Conservation (phyloP, 37 sponge, comb jelly and placozoan species). For the Corticium candelabrum region DNA sequence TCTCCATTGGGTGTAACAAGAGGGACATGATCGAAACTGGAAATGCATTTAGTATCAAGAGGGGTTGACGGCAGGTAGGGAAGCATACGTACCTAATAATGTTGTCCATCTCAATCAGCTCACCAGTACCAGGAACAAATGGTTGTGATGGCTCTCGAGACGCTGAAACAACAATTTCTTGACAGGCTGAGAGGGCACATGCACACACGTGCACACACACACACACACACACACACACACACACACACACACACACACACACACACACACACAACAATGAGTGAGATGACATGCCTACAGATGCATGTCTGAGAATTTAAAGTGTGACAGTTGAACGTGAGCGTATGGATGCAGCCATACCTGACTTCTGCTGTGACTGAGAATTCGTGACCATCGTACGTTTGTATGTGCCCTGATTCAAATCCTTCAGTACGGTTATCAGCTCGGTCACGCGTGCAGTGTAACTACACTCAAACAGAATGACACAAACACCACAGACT, state of each 20-base stretch:
- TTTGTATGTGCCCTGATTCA: slow-evolving; percentile 65
- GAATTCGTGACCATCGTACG: slow-evolving; percentile 75
- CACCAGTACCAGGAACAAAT: slow-evolving; percentile 75
- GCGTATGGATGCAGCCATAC: neutral
- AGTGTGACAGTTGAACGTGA: neutral
- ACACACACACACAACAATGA: no score
- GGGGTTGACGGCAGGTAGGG: no score
- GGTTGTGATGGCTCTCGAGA: slow-evolving; percentile 32
- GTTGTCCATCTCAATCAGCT: slow-evolving; percentile 48
- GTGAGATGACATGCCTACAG: no score
- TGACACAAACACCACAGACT: neutral
- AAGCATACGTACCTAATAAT: slow-evolving; percentile 69
- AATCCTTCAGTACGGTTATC: slow-evolving; percentile 55
- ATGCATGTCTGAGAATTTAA: neutral
- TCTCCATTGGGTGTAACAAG: slow-evolving; percentile 93
- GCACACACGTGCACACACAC: no score
- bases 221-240: no score
- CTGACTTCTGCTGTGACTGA: neutral
- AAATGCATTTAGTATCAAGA: neutral
- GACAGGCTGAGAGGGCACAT: no score
- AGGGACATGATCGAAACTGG: slow-evolving; percentile 81
- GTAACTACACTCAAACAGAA: slow-evolving; percentile 24
- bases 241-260: no score
- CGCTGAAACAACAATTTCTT: neutral
- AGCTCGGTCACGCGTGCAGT: slow-evolving; percentile 72